Percentiles rank a stretch among this genome's conserved stretches.
phyloP scores from a whole-genome alignment of 2,113 vertebrate genomes.

The Procavia capensis region DNA sequence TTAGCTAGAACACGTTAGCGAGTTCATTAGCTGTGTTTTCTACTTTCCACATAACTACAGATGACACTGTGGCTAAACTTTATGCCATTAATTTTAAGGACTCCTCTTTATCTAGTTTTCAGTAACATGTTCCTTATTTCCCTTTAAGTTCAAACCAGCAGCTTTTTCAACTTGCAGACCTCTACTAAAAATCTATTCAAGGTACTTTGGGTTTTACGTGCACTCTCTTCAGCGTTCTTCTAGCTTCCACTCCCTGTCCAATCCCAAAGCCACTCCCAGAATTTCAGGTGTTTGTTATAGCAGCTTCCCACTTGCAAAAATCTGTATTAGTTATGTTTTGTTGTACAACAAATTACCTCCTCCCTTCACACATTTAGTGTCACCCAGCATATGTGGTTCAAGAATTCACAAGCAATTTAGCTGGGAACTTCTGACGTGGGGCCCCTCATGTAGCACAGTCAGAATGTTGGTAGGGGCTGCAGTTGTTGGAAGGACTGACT shows the following conservation, averaged over 20 bases:
- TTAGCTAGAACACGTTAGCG: not conserved
- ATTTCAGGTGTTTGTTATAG: not conserved
- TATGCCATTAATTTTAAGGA: not conserved
- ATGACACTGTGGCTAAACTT: not conserved
- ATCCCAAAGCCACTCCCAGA: not conserved
- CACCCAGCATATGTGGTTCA: not conserved
- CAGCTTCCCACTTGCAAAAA: not conserved
- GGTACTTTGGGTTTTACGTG: not conserved
- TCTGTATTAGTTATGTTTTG: not conserved
- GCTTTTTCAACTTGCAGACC: not conserved
- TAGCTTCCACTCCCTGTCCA: not conserved
- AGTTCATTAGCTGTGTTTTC: not conserved
- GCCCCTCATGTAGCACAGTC: not conserved
- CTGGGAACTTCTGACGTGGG: not conserved
- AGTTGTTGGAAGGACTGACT: not conserved
- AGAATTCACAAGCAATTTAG: not conserved
- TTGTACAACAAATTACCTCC: not conserved
- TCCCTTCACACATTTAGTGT: not conserved
- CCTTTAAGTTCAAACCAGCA: not conserved
- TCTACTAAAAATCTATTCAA: not conserved
- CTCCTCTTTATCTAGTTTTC: not conserved
- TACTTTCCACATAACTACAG: not conserved
- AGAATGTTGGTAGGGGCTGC: not conserved
- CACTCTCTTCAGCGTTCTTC: not conserved
- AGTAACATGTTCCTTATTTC: not conserved